Base-by-base conservation (phyloP, 2,888 invertebrate species). In the Girardia tigrina region DNA sequence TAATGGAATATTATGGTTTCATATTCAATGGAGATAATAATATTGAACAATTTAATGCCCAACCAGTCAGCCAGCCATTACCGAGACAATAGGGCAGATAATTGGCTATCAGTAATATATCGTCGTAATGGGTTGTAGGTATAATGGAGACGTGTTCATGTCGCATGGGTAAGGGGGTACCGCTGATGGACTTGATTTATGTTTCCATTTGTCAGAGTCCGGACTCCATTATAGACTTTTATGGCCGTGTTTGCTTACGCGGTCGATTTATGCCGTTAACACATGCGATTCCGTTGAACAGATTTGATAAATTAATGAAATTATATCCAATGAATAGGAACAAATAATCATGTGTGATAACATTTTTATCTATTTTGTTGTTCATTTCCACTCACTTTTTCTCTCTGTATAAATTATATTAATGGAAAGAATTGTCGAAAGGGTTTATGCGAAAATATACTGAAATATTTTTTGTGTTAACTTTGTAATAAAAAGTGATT, bases 171-270 rank as follows among this genome's bases (percentile, higher is more conserved):
- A n/a, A n/a, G n/a, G n/a, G n/a, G n/a, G n/a, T n/a, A n/a, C 8
- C n/a, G 56, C n/a, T 56, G 56, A 56, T 56, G 56, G 56, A 56
- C 20, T 56, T 56, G 56, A 56, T 56, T 56, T 56, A 56, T 56
- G 56, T 56, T n/a, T 12, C 56, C 56, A 56, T 56, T 56, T 56
- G 56, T 56, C n/a, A 4, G 56, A 23, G n/a, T 23, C 56, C 4
- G 4, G 56, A 56, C 20, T 56, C 56, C 56, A 56, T 56, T 56
- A 56, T 56, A 56, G 56, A 56, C 56, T 56, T 56, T 56, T 56
- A 56, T 56, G 4, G 23, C n/a, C n/a, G 23, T 56, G n/a, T 36
- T 56, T 56, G 56, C n/a, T 56, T 56, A 12, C 23, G 56, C 56
- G 56, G 56, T 56, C 56, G 56, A n/a, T 56, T 56, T 56, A 56